Conservation (phyloP, 2,113 vertebrate genomes). For the Micronycteris hirsuta region DNA sequence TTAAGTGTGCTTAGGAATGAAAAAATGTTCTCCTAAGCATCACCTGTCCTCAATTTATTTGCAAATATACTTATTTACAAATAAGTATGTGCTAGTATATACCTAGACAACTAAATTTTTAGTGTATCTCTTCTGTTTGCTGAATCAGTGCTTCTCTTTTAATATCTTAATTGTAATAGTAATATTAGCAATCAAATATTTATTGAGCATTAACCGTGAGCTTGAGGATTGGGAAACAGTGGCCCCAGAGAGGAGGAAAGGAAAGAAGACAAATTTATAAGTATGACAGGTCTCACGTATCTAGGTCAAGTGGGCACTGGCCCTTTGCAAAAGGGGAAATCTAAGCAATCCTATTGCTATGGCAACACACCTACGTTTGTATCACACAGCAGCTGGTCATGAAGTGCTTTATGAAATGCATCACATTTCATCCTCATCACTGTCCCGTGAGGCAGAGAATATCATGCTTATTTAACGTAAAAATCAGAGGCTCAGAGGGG, state of each 20-base stretch:
- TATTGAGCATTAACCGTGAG: background rate
- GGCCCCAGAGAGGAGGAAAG: background rate
- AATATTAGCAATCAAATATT: background rate
- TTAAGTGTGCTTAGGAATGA: background rate
- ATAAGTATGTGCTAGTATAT: background rate
- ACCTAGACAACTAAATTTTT: background rate
- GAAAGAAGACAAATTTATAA: background rate
- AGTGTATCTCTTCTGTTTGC: background rate
- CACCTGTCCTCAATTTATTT: background rate
- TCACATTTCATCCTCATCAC: background rate
- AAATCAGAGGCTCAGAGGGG: background rate
- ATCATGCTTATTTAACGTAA: background rate
- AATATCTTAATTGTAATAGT: background rate
- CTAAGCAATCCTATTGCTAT: background rate
- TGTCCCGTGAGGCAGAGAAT: background rate
- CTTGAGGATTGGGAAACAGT: background rate
- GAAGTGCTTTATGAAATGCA: background rate
- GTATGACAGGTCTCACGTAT: background rate
- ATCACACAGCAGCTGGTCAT: background rate
- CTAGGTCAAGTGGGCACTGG: background rate
- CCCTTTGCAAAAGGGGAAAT: background rate
- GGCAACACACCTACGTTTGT: background rate
- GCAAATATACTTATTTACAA: background rate
- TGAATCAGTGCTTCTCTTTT: background rate
- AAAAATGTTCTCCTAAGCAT: background rate